A percentile compares a stretch with the other conserved stretches of the same genome.
Evolutionary conservation across 2,888 invertebrate species (phyloP).

Genomic region (Hyposoter didymator): DNA sequence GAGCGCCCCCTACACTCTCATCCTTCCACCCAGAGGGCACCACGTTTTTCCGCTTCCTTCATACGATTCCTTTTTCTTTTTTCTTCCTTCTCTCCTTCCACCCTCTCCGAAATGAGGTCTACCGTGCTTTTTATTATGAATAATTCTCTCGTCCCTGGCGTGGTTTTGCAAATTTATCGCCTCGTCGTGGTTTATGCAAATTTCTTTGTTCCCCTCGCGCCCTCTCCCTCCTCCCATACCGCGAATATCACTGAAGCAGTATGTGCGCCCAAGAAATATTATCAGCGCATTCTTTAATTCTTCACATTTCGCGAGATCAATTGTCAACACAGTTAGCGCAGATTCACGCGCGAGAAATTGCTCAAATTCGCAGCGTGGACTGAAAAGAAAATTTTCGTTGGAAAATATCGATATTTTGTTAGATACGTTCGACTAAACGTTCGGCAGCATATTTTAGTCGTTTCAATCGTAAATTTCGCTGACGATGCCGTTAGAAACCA

Average conservation of each 20-base stretch:
- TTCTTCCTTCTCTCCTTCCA: not conserved
- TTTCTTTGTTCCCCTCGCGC: slow-evolving; percentile 18
- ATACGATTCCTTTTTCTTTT: slow-evolving; percentile 10
- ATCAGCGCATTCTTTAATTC: slow-evolving; percentile 26
- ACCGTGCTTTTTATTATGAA: slow-evolving; percentile 58
- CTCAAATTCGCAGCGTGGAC: not conserved
- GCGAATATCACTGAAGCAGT: slow-evolving; percentile 40
- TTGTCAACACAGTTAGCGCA: not conserved
- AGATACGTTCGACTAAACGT: too few relatives aligned
- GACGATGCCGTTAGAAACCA: too few relatives aligned
- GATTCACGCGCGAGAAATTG: not conserved
- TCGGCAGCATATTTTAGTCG: too few relatives aligned
- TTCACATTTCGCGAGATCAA: slow-evolving; percentile 2
- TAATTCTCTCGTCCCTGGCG: slow-evolving; percentile 57
- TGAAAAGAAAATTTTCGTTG: too few relatives aligned
- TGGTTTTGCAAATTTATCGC: slow-evolving; percentile 60
- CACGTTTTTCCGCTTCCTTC: slow-evolving; percentile 2
- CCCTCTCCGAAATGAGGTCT: slow-evolving; percentile 50
- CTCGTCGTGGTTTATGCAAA: slow-evolving; percentile 44
- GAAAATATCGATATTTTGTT: too few relatives aligned
- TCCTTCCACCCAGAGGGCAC: slow-evolving; percentile 19
- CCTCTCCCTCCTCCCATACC: not conserved
- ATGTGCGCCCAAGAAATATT: slow-evolving; percentile 15
- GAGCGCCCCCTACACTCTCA: slow-evolving; percentile 15
- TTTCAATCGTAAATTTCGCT: too few relatives aligned